Evolutionary conservation across 2,888 invertebrate genomes (phyloP), one percentile per base, ranked within the genome.

Genomic region (Neuroscelio doddi): DNA sequence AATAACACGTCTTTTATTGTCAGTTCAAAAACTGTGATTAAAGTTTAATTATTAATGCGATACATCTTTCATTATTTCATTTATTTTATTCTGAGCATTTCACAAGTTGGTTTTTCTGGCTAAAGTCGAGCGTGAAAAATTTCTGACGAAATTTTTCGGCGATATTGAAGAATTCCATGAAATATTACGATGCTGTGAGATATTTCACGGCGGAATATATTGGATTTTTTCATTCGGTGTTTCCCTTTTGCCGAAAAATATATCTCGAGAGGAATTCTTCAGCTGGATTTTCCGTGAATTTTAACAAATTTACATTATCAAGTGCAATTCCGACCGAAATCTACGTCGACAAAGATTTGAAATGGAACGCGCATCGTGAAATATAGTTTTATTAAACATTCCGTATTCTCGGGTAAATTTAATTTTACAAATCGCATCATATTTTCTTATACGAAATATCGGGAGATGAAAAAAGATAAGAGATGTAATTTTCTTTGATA

Each of bases 121-220:
- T 16, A 51, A 59, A 34, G 52, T 42, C 30, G 29, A 14, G 45
- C 44, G 44, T 44, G 36, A 53, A 49, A 36, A 49, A 53, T 49
- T 61, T 61, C 30, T 21, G 24, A 5, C 50, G 42, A 51, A 63
- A 62, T 50, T 56, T 56, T 41, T 10, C 34, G 29, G 21, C 47
- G 41, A 53, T 64, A 64, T 64, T 64, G 58, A 64, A 50, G 56
- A 47, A 58, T 64, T 58, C 58, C 58, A 34, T 24, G 52, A 41
- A 38, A 58, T 64, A 64, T 58, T 58, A 58, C 44, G 42, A 51
- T 24, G 49, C 44, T 38, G 47, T 17, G 47, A 52, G 38, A 52
- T 64, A 52, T 64, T 57, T 57, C 46, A 26, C 51, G 4, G 34
- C 36, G 34, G 10, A 53, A 64, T 58, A 64, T 64, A 52, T 64